Conservation (phyloP, 2,797 vertebrate species). For the Naso thynnoides region DNA sequence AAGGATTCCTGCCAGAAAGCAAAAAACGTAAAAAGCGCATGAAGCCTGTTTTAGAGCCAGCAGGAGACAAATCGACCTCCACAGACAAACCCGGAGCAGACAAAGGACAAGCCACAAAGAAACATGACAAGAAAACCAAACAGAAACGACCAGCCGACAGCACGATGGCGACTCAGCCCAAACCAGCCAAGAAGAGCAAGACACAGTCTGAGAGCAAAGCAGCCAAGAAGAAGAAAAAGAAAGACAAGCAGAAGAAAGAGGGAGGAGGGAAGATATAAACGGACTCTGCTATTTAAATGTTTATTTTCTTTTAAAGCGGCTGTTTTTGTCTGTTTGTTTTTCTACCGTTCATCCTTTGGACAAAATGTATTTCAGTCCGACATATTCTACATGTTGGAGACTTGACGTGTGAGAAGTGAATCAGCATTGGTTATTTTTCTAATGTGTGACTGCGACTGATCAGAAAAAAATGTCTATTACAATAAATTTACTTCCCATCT, state of each 20-base stretch:
- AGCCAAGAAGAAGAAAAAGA: slow-evolving; percentile 70
- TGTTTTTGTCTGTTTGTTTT: slow-evolving; percentile 7
- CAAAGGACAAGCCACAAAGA: slow-evolving; percentile 71
- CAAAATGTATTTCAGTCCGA: slow-evolving; percentile 10
- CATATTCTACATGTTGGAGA: not conserved
- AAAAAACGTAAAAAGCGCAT: slow-evolving; percentile 92
- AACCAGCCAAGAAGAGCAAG: slow-evolving; percentile 84
- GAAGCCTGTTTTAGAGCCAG: slow-evolving; percentile 64
- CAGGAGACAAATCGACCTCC: not conserved
- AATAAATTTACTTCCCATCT: slow-evolving; percentile 45
- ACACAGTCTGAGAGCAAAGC: slow-evolving; percentile 49
- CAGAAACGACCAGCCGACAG: slow-evolving; percentile 58
- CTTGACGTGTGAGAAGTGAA: slow-evolving; percentile 1
- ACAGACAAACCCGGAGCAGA: slow-evolving; percentile 24
- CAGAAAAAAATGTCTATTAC: slow-evolving; percentile 6
- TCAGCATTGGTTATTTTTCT: slow-evolving; percentile 49
- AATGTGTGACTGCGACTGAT: slow-evolving; percentile 29
- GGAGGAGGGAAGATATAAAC: slow-evolving; percentile 40
- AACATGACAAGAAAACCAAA: slow-evolving; percentile 74
- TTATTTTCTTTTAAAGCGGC: slow-evolving; percentile 28
- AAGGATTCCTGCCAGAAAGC: slow-evolving; percentile 92
- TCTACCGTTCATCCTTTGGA: not conserved
- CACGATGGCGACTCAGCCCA: slow-evolving; percentile 43
- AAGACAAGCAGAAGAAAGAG: slow-evolving; percentile 73
- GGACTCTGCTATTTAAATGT: slow-evolving; percentile 50